A percentile compares a stretch with the other conserved stretches of the same genome.
Conservation (phyloP, 2,888 invertebrate species). For the Andrena flavipes region DNA sequence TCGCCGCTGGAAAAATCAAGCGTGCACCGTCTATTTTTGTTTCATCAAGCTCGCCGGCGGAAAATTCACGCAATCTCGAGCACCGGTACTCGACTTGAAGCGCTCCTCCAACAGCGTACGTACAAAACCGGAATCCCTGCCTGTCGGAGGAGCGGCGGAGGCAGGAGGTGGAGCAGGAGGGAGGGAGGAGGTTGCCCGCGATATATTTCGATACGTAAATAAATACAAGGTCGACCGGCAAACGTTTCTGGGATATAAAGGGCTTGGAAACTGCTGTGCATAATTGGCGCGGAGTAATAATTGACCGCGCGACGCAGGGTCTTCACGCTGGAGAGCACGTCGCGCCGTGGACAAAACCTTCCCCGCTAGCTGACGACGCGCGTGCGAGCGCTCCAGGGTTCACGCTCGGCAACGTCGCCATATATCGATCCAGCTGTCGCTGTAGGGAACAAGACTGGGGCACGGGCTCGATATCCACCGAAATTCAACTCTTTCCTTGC, state of each 20-base stretch:
- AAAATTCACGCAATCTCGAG: conserved; percentile 71
- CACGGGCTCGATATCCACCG: conserved; percentile 66
- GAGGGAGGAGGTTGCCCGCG: conserved; percentile 53
- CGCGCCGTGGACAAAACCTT: conserved; percentile 47
- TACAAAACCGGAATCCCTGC: conserved; percentile 67
- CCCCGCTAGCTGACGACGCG: conserved; percentile 46
- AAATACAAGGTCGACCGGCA: conserved; percentile 79
- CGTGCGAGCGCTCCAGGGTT: conserved; percentile 69
- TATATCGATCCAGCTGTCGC: conserved; percentile 77
- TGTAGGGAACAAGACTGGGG: conserved; percentile 70
- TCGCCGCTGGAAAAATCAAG: conserved; percentile 46
- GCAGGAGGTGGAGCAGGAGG: not conserved
- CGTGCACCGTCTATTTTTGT: conserved; percentile 64
- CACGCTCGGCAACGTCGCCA: conserved; percentile 77
- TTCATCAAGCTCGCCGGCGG: conserved; percentile 60
- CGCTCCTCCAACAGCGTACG: conserved; percentile 51
- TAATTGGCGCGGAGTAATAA: conserved; percentile 69
- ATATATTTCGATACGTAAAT: conserved; percentile 79
- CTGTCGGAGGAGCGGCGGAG: conserved; percentile 24
- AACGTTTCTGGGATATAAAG: conserved; percentile 76
- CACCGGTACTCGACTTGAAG: conserved; percentile 70
- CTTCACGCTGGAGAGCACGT: not conserved
- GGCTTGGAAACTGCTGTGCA: conserved; percentile 71
- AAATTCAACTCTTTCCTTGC: conserved; percentile 68
- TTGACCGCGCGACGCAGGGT: conserved; percentile 42